Conservation (phyloP, 2,888 invertebrate species). For the Orgyia antiqua region DNA sequence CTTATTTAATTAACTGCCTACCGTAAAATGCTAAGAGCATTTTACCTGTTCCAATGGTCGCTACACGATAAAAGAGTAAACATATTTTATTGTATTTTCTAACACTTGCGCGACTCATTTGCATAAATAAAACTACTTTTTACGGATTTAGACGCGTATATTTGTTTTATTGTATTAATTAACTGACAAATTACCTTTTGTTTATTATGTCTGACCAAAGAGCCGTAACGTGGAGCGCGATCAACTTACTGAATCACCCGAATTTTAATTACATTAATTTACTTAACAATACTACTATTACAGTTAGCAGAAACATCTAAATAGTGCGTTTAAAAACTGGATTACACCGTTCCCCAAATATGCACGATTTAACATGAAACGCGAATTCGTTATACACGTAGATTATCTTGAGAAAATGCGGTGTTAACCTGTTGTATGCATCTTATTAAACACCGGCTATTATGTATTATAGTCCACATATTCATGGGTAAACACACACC, state of each 20-base stretch:
- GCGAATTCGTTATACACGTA: constrained; percentile 76
- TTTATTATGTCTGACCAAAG: constrained; percentile 27
- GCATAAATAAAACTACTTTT: too few species aligned
- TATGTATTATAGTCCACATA: constrained; percentile 65
- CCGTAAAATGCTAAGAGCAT: too few species aligned
- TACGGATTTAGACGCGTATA: too few species aligned
- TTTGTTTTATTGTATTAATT: constrained; percentile 28
- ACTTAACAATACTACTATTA: constrained; percentile 58
- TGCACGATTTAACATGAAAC: constrained; percentile 73
- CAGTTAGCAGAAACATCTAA: constrained; percentile 65
- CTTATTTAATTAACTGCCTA: too few species aligned
- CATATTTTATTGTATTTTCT: constrained; percentile 16
- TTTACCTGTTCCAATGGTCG: constrained; percentile 7
- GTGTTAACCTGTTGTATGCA: constrained; percentile 68
- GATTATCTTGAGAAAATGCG: constrained; percentile 69
- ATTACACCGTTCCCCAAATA: constrained; percentile 59
- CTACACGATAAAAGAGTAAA: constrained; percentile 8
- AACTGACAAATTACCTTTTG: constrained; percentile 30
- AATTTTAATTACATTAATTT: constrained; percentile 61
- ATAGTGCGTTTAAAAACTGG: constrained; percentile 64
- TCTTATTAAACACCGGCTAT: constrained; percentile 65
- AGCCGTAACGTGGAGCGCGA: constrained; percentile 28
- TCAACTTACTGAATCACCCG: constrained; percentile 31
- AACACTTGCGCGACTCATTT: too few species aligned
- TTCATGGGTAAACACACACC: constrained; percentile 78